Conservation (phyloP, 2,113 vertebrate genomes). For the Dipodomys spectabilis region DNA sequence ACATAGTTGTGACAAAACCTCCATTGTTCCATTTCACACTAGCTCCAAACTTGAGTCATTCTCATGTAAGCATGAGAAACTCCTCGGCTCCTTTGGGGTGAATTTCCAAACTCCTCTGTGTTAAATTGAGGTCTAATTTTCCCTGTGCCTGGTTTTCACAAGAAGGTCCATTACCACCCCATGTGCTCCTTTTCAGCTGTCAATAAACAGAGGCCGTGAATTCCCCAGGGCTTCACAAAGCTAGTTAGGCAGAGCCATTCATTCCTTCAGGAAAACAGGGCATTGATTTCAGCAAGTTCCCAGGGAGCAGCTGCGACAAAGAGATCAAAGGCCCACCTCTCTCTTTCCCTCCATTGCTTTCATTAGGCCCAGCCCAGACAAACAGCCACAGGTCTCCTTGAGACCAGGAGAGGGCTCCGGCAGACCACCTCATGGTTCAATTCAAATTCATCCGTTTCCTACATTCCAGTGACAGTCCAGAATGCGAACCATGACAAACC, state of each 20-base stretch:
- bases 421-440: slow-evolving; percentile 81
- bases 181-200: slow-evolving; percentile 89
- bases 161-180: slow-evolving; percentile 86
- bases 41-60: slow-evolving; percentile 75
- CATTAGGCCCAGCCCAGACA: slow-evolving; percentile 78
- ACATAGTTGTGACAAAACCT: slow-evolving; percentile 75
- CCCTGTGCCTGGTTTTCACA: slow-evolving; percentile 87
- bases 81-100: slow-evolving; percentile 79
- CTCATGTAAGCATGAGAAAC: slow-evolving; percentile 82
- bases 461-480: slow-evolving; percentile 82
- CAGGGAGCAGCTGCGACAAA: slow-evolving; percentile 88
- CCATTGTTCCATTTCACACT: slow-evolving; percentile 67
- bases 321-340: slow-evolving; percentile 90
- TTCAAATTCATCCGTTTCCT: slow-evolving; percentile 83
- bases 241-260: slow-evolving; percentile 89
- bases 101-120: slow-evolving; percentile 84
- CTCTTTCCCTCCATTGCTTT: slow-evolving; percentile 81
- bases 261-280: slow-evolving; percentile 88
- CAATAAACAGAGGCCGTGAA: slow-evolving; percentile 89
- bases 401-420: slow-evolving; percentile 74
- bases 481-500: slow-evolving; percentile 85
- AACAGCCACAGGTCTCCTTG: slow-evolving; percentile 85
- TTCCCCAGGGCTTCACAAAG: slow-evolving; percentile 86
- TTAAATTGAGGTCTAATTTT: slow-evolving; percentile 86
- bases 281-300: slow-evolving; percentile 90